phyloP scores from a whole-genome alignment of 2,113 vertebrate genomes.

The Hippoglossus stenolepis region DNA sequence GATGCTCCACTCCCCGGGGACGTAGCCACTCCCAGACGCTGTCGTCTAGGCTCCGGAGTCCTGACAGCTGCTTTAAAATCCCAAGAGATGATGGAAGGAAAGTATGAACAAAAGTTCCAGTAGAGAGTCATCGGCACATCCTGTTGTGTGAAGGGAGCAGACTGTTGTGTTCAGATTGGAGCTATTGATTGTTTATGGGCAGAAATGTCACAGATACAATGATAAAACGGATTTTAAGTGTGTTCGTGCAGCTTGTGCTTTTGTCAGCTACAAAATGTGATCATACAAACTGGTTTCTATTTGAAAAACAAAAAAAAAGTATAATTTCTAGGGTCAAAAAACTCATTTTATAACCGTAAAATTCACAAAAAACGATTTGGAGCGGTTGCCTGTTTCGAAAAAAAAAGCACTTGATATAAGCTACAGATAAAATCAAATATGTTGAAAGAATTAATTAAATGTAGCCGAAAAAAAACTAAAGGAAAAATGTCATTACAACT shows the following conservation, averaged over 20 bases:
- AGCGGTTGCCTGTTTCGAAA: not conserved
- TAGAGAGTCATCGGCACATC: conserved; percentile 47
- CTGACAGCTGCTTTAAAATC: conserved; percentile 69
- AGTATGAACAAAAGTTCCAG: conserved; percentile 55
- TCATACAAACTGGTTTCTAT: not conserved
- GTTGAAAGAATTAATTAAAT: conserved; percentile 38
- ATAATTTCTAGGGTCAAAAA: not conserved
- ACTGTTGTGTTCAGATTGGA: not conserved
- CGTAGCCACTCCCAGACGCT: conserved; percentile 65
- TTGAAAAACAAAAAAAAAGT: not conserved
- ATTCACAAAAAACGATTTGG: not conserved
- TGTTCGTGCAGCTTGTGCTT: too few relatives aligned
- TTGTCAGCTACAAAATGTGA: too few relatives aligned
- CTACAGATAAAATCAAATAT: conserved; percentile 22
- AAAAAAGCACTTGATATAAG: conserved; percentile 11
- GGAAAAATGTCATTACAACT: conserved; percentile 55
- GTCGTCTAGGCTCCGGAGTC: conserved; percentile 63
- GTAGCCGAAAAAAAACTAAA: conserved; percentile 31
- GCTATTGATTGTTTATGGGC: not conserved
- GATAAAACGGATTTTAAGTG: too few relatives aligned
- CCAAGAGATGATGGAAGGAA: conserved; percentile 52
- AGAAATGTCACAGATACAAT: too few relatives aligned
- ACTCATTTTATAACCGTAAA: not conserved
- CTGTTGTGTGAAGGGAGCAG: conserved; percentile 16
- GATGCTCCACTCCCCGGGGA: conserved; percentile 63